phyloP scores from a whole-genome alignment of 2,797 vertebrate species.

The Spondyliosoma cantharus region DNA sequence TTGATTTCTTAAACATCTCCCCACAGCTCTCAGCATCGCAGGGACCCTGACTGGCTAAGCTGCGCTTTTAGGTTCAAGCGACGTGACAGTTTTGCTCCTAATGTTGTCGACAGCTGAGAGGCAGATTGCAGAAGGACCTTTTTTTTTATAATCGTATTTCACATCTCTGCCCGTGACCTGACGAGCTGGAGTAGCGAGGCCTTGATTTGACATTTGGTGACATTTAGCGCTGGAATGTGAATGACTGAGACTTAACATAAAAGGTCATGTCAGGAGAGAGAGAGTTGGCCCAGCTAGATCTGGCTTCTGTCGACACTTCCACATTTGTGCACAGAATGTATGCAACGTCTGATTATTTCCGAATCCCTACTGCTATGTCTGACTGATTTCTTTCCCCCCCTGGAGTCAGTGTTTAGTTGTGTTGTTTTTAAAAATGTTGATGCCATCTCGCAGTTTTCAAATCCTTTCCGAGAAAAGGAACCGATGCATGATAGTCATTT shows the following conservation, averaged over 20 bases:
- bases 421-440: slow-evolving; percentile 20
- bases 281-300: slow-evolving; percentile 55
- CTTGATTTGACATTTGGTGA: slow-evolving; percentile 82
- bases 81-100: slow-evolving; percentile 47
- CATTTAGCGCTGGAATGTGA: slow-evolving; percentile 77
- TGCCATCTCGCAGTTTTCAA: neutral
- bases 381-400: slow-evolving; percentile 34
- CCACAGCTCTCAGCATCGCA: slow-evolving; percentile 55
- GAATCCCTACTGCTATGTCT: slow-evolving; percentile 12
- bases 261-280: slow-evolving; percentile 73
- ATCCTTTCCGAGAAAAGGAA: neutral
- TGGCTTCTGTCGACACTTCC: slow-evolving; percentile 57
- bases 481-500: neutral
- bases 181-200: slow-evolving; percentile 45
- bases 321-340: slow-evolving; percentile 41
- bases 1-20: slow-evolving; percentile 73
- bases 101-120: slow-evolving; percentile 25
- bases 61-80: slow-evolving; percentile 44
- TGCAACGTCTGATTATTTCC: slow-evolving; percentile 29
- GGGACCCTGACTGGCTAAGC: slow-evolving; percentile 60
- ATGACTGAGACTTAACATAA: slow-evolving; percentile 68
- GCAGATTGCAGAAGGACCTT: slow-evolving; percentile 11
- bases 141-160: slow-evolving; percentile 61
- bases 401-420: neutral
- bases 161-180: slow-evolving; percentile 46